Evolutionary conservation across 2,888 invertebrate species (phyloP), one percentile per base, ranked within the genome.

Genomic region (Leucania comma): DNA sequence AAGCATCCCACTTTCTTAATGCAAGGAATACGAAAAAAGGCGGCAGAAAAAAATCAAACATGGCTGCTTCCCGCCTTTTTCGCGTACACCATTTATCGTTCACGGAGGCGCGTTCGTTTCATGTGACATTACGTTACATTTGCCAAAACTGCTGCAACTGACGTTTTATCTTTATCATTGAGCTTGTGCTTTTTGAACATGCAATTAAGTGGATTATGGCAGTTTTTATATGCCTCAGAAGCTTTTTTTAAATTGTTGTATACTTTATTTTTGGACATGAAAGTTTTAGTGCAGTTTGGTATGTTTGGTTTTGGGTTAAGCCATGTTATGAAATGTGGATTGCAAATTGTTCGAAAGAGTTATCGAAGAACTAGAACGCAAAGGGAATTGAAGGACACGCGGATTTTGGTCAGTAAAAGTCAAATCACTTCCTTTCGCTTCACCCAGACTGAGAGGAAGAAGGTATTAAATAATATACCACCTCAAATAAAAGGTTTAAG

Each of bases 61-160:
- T 83, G 85, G 84, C 80, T 29, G 75, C 38, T 70, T 74, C 78
- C 85, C 85, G 83, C 85, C 85, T 70, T 83, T 85, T 83, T 61
- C 77, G 38, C 85, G 84, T 84, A 73, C 64, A 22, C 80, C 73
- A 82, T 85, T 82, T 76, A 81, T 82, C 74, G 75, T 81, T 68
- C 65, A 68, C 65, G 61, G 66, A 22, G 71, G 73, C 72, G 63
- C 71, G 70, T 72, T 71, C 76, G 59, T 75, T 83, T 65, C 62
- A 71, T 62, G 60, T 66, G 57, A 68, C 66, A 70, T 70, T 72
- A 61, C 57, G 77, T 67, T 72, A 81, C 72, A 32, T 46, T 74
- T 58, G 63, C 68, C 72, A 74, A 81, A 78, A 71, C 35, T 70
- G 48, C 66, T 82, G 84, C 78, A 67, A 53, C 66, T 72, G 83